phyloP scores from a whole-genome alignment of 2,888 invertebrate genomes.

The Drosophila pegasa region DNA sequence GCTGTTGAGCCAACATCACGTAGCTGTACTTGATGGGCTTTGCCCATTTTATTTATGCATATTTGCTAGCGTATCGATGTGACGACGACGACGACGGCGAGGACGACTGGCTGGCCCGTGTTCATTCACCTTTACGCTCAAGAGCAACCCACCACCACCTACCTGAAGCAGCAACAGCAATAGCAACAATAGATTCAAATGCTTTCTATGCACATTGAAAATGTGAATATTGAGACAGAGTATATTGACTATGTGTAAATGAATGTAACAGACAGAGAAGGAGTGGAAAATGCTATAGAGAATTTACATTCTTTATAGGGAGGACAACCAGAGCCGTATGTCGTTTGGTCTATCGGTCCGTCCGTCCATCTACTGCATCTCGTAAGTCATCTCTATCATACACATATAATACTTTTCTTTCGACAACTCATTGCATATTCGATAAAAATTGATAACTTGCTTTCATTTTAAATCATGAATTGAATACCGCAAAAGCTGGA shows the following conservation, averaged over 20 bases:
- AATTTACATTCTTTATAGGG: no score
- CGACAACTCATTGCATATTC: no score
- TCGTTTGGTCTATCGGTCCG: no score
- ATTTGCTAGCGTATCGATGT: conserved; percentile 65
- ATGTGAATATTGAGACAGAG: background rate
- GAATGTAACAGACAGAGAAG: no score
- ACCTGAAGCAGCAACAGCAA: conserved; percentile 12
- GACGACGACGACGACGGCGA: conserved; percentile 10
- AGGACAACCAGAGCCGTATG: no score
- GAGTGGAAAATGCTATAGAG: background rate
- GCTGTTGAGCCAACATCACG: conserved; percentile 37
- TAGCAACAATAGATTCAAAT: conserved; percentile 49
- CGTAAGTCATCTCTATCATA: no score
- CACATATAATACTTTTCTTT: no score
- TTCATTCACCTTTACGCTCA: conserved; percentile 74
- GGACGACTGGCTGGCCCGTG: conserved; percentile 27
- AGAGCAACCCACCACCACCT: conserved; percentile 40
- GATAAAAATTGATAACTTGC: no score
- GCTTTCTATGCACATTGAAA: background rate
- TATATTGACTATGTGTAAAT: background rate
- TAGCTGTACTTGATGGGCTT: conserved; percentile 50
- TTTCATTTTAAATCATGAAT: no score
- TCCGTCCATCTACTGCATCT: no score
- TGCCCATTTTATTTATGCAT: conserved; percentile 58
- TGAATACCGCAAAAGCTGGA: no score